These are phyloP conservation scores for Dasypus novemcinctus DNA, from an alignment of 2,113 vertebrate species.

Conservation along the genomic window DNA sequence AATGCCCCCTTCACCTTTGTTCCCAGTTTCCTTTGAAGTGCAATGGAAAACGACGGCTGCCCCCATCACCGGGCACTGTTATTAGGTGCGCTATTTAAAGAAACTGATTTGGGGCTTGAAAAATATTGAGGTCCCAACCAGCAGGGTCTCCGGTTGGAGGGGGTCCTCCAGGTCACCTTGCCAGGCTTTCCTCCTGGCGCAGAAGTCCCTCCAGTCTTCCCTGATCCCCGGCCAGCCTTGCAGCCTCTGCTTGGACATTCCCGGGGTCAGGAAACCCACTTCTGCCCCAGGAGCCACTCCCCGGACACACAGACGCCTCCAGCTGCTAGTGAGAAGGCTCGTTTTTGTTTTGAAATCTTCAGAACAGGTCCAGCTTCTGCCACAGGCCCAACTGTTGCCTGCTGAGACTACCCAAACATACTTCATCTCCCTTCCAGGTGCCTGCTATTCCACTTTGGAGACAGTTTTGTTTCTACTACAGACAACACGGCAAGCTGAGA, in stretches of 20 bases:
- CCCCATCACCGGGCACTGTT: not conserved
- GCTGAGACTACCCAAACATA: not conserved
- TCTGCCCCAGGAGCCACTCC: not conserved
- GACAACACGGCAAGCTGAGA: not conserved
- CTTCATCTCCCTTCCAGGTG: not conserved
- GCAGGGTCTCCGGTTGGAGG: not conserved
- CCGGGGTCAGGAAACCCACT: not conserved
- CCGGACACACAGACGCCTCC: too few species aligned
- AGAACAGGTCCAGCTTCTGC: not conserved
- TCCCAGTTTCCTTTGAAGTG: not conserved
- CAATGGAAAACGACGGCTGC: not conserved
- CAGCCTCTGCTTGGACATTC: not conserved
- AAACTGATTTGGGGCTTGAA: not conserved
- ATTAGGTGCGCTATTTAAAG: not conserved
- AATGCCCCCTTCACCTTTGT: not conserved
- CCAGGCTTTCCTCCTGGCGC: not conserved
- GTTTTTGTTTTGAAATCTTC: slow-evolving; percentile 65
- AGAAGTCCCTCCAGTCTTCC: not conserved
- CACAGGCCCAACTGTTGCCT: not conserved
- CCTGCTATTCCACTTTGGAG: not conserved
- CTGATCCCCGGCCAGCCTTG: not conserved
- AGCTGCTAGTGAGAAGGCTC: not conserved
- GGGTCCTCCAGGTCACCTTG: rapidly evolving
- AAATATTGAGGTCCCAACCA: not conserved
- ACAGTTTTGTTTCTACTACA: not conserved